Percentiles rank a stretch among this genome's conserved stretches.
Conservation (phyloP, 2,113 vertebrate species). For the Bubo scandiacus region DNA sequence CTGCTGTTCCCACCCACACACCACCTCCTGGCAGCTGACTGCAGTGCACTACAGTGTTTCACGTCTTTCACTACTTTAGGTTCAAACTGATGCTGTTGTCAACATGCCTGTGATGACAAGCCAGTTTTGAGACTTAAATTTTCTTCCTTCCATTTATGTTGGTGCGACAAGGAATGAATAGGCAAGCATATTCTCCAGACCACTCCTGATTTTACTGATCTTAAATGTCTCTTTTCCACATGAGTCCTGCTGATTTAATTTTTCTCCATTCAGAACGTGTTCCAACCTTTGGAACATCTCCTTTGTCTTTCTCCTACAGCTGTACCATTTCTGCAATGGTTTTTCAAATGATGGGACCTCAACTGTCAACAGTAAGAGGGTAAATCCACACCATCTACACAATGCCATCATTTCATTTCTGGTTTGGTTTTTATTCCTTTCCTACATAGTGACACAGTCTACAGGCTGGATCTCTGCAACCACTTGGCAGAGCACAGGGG, state of each 20-base stretch:
- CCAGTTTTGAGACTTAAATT: background rate
- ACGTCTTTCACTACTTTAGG: background rate
- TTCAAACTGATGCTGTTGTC: background rate
- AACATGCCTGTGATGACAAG: background rate
- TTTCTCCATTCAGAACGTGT: background rate
- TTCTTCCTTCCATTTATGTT: background rate
- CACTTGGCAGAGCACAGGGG: background rate
- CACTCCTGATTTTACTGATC: background rate
- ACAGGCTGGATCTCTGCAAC: background rate
- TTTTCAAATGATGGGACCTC: background rate
- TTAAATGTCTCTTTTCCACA: background rate
- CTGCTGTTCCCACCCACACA: background rate
- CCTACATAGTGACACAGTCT: background rate
- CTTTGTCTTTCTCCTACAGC: background rate
- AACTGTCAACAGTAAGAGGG: background rate
- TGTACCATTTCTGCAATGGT: background rate
- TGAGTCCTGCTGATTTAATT: background rate
- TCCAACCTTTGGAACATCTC: background rate
- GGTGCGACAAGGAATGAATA: background rate
- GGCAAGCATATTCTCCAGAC: background rate
- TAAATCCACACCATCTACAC: background rate
- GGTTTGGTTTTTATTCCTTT: background rate
- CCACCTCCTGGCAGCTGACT: background rate
- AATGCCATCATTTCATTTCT: background rate
- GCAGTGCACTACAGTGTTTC: background rate